Conservation (phyloP, 2,888 invertebrate species). For the Theretra japonica region DNA sequence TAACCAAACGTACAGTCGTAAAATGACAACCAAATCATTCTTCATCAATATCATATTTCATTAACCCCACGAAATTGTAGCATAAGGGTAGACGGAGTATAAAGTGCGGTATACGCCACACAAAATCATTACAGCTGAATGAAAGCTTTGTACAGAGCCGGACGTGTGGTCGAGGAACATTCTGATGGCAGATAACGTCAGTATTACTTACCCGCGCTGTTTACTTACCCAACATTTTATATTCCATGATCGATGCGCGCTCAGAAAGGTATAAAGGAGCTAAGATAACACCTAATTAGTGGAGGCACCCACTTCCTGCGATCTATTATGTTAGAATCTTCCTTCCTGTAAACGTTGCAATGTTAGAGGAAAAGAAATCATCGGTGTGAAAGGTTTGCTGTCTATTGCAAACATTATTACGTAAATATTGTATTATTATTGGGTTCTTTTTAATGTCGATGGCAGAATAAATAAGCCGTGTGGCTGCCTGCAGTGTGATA, state of each 20-base stretch:
- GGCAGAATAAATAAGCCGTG: too few relatives aligned
- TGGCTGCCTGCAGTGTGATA: too few relatives aligned
- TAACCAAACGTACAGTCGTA: too few relatives aligned
- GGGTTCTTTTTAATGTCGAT: too few relatives aligned
- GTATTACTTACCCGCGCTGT: conserved; percentile 30
- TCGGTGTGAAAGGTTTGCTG: too few relatives aligned
- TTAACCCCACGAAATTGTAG: too few relatives aligned
- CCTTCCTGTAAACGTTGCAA: background rate
- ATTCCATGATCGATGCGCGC: conserved; percentile 31
- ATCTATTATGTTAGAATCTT: conserved; percentile 11
- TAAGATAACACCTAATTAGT: conserved; percentile 19
- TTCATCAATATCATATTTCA: too few relatives aligned
- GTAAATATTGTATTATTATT: too few relatives aligned
- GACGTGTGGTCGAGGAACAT: conserved; percentile 18
- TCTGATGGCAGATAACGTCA: conserved; percentile 31
- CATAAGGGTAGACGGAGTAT: background rate
- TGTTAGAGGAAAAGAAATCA: background rate
- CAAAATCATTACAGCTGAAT: conserved; percentile 5
- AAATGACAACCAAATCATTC: too few relatives aligned
- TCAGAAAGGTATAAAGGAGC: conserved; percentile 15
- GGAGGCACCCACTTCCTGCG: conserved; percentile 10
- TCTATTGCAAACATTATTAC: too few relatives aligned
- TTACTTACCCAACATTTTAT: conserved; percentile 31
- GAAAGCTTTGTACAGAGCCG: conserved; percentile 23
- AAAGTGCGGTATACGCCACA: background rate